Base-by-base conservation (phyloP, 1,140 invertebrate species). In the Microplitis demolitor region DNA sequence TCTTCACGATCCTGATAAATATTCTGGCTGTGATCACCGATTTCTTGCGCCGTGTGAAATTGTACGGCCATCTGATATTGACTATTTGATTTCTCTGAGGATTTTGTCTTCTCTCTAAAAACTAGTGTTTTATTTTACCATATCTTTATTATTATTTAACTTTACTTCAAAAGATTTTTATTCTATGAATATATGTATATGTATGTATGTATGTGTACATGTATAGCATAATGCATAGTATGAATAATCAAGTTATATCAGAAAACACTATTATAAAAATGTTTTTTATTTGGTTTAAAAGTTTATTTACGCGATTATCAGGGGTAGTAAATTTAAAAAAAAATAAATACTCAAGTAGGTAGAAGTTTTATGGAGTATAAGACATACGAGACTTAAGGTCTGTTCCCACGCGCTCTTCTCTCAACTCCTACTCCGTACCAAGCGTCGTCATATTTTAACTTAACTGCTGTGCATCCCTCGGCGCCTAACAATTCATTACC, bases 401-500 rank as follows among this genome's bases (percentile, higher is more conserved):
- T 60, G 16, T 33, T 64, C 62, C 54, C 72, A 45, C 67, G 14
- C 51, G 8, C 61, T 14, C 66, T 35, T 33, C 4, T 50, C 24
- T 54, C 33, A n/a, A 14, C 53, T 33, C 24, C 33, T 31, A 11
- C 2, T 45, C 6, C 39, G 39, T 45, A 45, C 39, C 14, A 14
- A 6, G 50, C 24, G 69, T 35, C 66, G 56, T 73, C 72, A 67
- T 76, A 74, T 76, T 76, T 76, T 74, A 76, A 71, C 71, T 76
- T 74, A 76, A 76, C 75, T 76, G 75, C 73, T 68, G 66, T 74
- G 75, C 72, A 76, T 76, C 75, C 75, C 75, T 73, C 63, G 72
- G 69, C 75, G 69, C 63, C 69, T 69, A 76, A 76, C 75, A 76
- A 76, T 76, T 76, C 72, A 76, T 76, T 76, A 76, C 69, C 75